These are phyloP conservation scores for Peribatodes rhomboidaria DNA, from an alignment of 2,888 invertebrate species.

Conservation along the genomic window DNA sequence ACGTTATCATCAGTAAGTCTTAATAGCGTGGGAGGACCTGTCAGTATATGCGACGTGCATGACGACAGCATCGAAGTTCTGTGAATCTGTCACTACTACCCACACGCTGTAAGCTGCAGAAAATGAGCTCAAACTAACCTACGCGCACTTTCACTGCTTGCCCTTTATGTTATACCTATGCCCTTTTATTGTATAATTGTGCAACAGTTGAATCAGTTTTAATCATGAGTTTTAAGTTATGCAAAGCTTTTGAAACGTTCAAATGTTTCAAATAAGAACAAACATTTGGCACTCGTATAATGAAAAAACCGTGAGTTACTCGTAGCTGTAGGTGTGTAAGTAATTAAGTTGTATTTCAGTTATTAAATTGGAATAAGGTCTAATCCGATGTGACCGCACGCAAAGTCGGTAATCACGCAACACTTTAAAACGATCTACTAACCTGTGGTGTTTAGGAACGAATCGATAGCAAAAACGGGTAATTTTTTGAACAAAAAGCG, in stretches of 20 bases:
- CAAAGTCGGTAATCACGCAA: constrained; percentile 54
- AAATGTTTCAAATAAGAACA: constrained; percentile 29
- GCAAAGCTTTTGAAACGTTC: constrained; percentile 9
- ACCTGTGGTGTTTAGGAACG: constrained; percentile 42
- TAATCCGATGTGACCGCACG: constrained; percentile 59
- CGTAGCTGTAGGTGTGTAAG: constrained; percentile 43
- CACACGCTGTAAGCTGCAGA: constrained; percentile 36
- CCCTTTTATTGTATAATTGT: constrained; percentile 30
- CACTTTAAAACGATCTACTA: constrained; percentile 44
- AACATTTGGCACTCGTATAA: constrained; percentile 16
- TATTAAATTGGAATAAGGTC: constrained; percentile 56
- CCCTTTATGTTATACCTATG: constrained; percentile 47
- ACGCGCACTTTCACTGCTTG: constrained; percentile 49
- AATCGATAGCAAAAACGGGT: constrained; percentile 41
- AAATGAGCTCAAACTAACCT: constrained; percentile 42
- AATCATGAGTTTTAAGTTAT: constrained; percentile 1
- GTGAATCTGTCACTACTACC: constrained; percentile 41
- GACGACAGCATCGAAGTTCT: constrained; percentile 37
- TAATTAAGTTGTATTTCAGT: constrained; percentile 53
- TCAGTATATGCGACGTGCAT: constrained; percentile 30
- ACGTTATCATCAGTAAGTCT: constrained; percentile 34
- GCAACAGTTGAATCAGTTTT: constrained; percentile 30
- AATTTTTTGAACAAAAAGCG: constrained; percentile 31
- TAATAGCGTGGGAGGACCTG: constrained; percentile 37
- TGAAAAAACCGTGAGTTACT: constrained; percentile 32